Base-by-base conservation (phyloP, 2,888 invertebrate genomes). In the Acanthosepion esculentum region DNA sequence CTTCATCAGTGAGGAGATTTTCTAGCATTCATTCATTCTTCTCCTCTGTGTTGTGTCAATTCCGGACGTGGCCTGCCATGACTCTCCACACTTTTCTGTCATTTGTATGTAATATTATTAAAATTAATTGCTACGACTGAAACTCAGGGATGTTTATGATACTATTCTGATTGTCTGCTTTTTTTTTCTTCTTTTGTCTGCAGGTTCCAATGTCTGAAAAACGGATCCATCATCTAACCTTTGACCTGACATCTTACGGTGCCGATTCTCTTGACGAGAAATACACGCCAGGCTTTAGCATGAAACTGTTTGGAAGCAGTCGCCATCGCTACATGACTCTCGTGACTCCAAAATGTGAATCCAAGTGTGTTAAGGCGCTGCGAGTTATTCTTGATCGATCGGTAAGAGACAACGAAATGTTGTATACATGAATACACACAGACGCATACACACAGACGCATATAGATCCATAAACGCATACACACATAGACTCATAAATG, bases 261-360 rank as follows among this genome's bases (percentile, higher is more conserved):
- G 94, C 95, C 0, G 95, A 95, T 53, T 94, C 95, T 8, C 95
- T 95, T 8, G 96, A 96, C 41, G 95, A 96, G 91, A 95, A 96
- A 53, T 95, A 95, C 4, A 94, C 94, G 48, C 95, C 96, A 8
- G 96, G 96, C 59, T 97, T 97, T 95, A 96, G 96, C 94, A 95
- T 97, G 91, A 97, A 97, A 95, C 95, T 97, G 95, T 97, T 97
- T 95, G 97, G 97, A 91, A 96, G 96, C 92, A 96, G 96, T 53
- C 95, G 96, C 48, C 96, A 96, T 95, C 96, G 97, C 93, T 97
- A 96, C 95, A 96, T 97, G 96, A 95, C 97, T 1, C 95, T 97
- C 93, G 96, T 96, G 15, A 96, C 97, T n/a, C 96, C 96, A 15
- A 97, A 96, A 95, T 96, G 96, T 95, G 97, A 97, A 94, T 96